These are phyloP conservation scores for Chironomus riparius DNA, from an alignment of 2,888 invertebrate genomes.

Conservation along the genomic window DNA sequence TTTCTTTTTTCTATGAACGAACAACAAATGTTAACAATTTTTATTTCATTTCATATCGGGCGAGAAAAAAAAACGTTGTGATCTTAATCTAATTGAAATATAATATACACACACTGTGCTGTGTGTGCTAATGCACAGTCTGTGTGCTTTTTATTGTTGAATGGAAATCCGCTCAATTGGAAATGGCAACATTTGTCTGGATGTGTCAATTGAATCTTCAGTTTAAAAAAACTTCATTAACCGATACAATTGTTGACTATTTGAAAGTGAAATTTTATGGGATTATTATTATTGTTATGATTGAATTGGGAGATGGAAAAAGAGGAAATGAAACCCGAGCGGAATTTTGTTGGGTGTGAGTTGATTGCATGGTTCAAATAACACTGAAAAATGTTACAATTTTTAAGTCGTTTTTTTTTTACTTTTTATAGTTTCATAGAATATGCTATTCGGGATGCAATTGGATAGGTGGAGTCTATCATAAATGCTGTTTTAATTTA, in stretches of 20 bases:
- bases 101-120: not conserved
- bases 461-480: too few species aligned
- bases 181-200: not conserved
- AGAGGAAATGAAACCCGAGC: too few species aligned
- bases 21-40: too few species aligned
- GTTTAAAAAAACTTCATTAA: not conserved
- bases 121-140: not conserved
- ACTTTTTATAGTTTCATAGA: too few species aligned
- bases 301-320: not conserved
- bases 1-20: too few species aligned
- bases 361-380: not conserved
- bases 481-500: too few species aligned
- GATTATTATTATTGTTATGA: not conserved
- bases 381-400: not conserved
- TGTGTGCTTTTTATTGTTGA: not conserved
- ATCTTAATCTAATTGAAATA: not conserved
- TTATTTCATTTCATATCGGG: too few species aligned
- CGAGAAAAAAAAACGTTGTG: too few species aligned
- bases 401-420: too few species aligned
- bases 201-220: not conserved
- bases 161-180: not conserved
- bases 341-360: not conserved
- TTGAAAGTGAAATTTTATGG: not conserved
- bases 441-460: too few species aligned
- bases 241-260: not conserved